Conservation (phyloP, 2,113 vertebrate genomes). For the Dasyurus viverrinus region DNA sequence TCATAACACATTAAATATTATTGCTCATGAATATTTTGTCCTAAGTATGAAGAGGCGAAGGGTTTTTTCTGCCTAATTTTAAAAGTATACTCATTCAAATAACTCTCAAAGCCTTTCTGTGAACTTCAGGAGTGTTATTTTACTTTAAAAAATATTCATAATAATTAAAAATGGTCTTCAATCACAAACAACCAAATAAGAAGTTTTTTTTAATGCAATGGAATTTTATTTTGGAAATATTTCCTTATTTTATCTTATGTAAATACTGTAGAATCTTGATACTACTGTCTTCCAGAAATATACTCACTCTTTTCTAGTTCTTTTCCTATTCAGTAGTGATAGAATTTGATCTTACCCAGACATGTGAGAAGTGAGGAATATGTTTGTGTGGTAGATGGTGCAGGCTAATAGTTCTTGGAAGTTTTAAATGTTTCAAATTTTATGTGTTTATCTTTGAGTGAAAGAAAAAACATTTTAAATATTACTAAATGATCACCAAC, state of each 20-base stretch:
- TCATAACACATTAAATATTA: slow-evolving; percentile 65
- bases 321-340: background rate
- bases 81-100: slow-evolving; percentile 54
- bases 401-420: slow-evolving; percentile 43
- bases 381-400: background rate
- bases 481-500: background rate
- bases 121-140: slow-evolving; percentile 32
- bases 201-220: background rate
- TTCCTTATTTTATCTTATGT: slow-evolving; percentile 44
- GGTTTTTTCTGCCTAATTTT: slow-evolving; percentile 58
- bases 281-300: slow-evolving; percentile 53
- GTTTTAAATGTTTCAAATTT: slow-evolving; percentile 3
- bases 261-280: slow-evolving; percentile 38
- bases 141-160: slow-evolving; percentile 34
- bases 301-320: slow-evolving; percentile 28
- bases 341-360: background rate
- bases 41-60: slow-evolving; percentile 12
- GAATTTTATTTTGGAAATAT: slow-evolving; percentile 54
- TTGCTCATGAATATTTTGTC: slow-evolving; percentile 50
- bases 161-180: slow-evolving; percentile 26
- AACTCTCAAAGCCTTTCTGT: slow-evolving; percentile 61
- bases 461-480: background rate
- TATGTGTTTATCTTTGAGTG: background rate
- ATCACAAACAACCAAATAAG: slow-evolving; percentile 24
- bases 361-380: background rate